Conservation (phyloP, 2,797 vertebrate genomes). For the Mergus octosetaceus region DNA sequence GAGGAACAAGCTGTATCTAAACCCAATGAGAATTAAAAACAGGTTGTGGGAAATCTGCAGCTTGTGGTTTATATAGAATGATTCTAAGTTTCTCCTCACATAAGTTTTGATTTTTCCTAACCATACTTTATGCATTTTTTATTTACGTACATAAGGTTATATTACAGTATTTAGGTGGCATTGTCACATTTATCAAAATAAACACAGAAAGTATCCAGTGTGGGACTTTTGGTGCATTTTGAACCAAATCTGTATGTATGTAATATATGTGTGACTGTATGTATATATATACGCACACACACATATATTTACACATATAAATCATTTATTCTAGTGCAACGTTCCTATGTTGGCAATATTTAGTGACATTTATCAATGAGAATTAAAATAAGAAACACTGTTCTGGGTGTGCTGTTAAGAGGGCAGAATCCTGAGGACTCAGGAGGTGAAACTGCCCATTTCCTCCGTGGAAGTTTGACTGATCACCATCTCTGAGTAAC, state of each 20-base stretch:
- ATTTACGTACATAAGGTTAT: neutral
- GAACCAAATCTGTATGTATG: slow-evolving; percentile 12
- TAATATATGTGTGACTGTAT: neutral
- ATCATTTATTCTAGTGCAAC: neutral
- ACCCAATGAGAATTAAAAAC: slow-evolving; percentile 24
- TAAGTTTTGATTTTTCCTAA: slow-evolving; percentile 32
- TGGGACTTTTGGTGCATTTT: slow-evolving; percentile 23
- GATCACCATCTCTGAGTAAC: accelerated
- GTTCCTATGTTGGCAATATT: neutral
- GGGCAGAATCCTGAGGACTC: neutral
- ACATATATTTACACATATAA: neutral
- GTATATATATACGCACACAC: neutral
- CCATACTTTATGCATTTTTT: neutral
- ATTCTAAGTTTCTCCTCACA: neutral
- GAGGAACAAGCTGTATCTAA: slow-evolving; percentile 19
- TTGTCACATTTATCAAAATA: slow-evolving; percentile 42
- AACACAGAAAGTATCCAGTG: neutral
- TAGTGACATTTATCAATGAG: slow-evolving; percentile 23
- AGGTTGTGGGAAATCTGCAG: slow-evolving; percentile 16
- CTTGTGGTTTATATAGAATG: neutral
- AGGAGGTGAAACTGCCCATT: neutral
- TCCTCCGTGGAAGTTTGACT: neutral
- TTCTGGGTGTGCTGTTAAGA: neutral
- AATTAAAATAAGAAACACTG: slow-evolving; percentile 40
- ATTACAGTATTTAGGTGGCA: neutral